These are phyloP conservation scores for Ditylenchus weischeri DNA, from an alignment of 2,888 invertebrate genomes.

Conservation along the genomic window DNA sequence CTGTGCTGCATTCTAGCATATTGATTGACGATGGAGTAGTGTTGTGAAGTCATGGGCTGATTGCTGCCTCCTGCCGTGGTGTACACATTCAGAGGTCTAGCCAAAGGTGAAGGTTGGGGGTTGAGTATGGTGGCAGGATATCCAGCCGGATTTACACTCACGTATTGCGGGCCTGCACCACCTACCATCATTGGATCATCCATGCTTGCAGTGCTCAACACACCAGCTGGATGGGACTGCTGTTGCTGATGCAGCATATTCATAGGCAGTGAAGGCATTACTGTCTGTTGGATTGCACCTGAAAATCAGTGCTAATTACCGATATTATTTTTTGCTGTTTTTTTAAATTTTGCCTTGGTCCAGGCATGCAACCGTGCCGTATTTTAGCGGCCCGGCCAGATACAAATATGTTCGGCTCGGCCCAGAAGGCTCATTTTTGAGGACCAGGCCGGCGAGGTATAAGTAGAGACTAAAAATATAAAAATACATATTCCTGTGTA, in stretches of 20 bases:
- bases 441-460: no score
- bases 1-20: not conserved
- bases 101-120: not conserved
- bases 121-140: no score
- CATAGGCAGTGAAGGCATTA: constrained; percentile 5
- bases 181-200: constrained; percentile 1
- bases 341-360: no score
- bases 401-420: no score
- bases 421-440: no score
- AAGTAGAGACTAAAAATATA: no score
- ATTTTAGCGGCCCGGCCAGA: no score
- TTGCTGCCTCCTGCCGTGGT: not conserved
- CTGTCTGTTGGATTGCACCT: not conserved
- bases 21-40: constrained; percentile 3
- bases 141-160: not conserved
- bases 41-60: constrained; percentile 5
- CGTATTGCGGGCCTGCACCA: not conserved
- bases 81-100: constrained; percentile 9
- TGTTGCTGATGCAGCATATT: constrained; percentile 1
- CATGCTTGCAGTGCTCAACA: constrained; percentile 6
- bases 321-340: no score
- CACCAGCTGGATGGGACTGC: not conserved
- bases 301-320: not conserved
- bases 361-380: no score
- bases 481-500: no score